A percentile compares a stretch with the other conserved stretches of the same genome.
Evolutionary conservation across 1,140 invertebrate species (phyloP).

Genomic region (Sitophilus oryzae): DNA sequence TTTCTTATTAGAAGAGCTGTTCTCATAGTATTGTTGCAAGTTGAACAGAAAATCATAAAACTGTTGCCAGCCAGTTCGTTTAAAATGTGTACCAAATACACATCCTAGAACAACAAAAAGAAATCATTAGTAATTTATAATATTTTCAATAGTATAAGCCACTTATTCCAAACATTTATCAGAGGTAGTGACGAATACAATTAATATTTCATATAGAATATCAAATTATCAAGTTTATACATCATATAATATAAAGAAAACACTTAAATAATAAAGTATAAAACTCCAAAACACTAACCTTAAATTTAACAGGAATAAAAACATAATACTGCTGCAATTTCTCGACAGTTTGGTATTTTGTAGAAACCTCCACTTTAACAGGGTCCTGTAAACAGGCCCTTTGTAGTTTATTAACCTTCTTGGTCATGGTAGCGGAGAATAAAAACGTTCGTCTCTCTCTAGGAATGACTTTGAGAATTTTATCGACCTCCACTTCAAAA

Average conservation of each 20-base stretch:
- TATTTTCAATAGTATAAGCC: neutral
- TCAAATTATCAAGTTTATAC: constrained; percentile 14
- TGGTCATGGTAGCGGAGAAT: constrained; percentile 98
- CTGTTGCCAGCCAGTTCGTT: constrained; percentile 95
- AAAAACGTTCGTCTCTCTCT: constrained; percentile 80
- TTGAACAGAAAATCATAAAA: constrained; percentile 95
- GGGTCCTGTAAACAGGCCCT: constrained; percentile 88
- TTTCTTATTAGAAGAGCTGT: constrained; percentile 83
- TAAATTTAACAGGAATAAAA: constrained; percentile 94
- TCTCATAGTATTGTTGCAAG: constrained; percentile 87
- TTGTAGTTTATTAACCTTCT: constrained; percentile 95
- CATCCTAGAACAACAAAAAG: constrained; percentile 60
- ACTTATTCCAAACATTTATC: constrained; percentile 4
- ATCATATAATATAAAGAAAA: constrained; percentile 4
- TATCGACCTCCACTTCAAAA: constrained; percentile 93
- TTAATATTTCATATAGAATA: constrained; percentile 16
- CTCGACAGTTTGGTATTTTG: constrained; percentile 96
- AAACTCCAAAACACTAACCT: constrained; percentile 52
- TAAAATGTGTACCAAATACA: constrained; percentile 92
- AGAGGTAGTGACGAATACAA: constrained; percentile 28
- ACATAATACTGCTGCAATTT: constrained; percentile 93
- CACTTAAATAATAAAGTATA: neutral
- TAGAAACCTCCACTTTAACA: constrained; percentile 92
- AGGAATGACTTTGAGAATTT: constrained; percentile 89
- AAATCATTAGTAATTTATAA: neutral